Conservation (phyloP, 2,113 vertebrate genomes). For the Plestiodon gilberti region DNA sequence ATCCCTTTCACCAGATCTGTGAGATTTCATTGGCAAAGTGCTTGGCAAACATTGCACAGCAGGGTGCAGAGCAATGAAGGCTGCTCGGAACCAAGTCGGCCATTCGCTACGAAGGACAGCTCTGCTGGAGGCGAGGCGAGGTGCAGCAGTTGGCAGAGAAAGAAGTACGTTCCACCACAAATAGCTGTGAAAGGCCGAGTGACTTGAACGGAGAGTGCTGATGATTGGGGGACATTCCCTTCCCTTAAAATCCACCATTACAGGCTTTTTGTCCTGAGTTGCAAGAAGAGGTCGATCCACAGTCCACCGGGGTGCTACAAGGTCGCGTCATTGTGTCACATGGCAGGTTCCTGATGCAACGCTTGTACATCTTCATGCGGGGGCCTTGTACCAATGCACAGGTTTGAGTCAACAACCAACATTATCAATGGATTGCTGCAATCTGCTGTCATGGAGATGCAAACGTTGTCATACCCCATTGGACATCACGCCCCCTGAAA, state of each 20-base stretch:
- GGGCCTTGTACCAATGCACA: neutral
- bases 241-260: neutral
- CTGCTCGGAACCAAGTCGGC: neutral
- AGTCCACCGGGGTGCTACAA: neutral
- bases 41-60: neutral
- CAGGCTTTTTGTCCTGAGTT: neutral
- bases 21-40: neutral
- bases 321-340: neutral
- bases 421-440: neutral
- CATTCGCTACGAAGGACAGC: neutral
- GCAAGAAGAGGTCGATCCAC: neutral
- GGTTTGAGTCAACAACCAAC: neutral
- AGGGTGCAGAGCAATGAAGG: neutral
- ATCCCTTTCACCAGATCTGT: neutral
- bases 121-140: neutral
- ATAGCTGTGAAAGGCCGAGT: neutral
- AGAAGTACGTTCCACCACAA: neutral
- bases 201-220: neutral
- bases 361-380: neutral
- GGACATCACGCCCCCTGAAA: neutral
- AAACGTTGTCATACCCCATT: neutral
- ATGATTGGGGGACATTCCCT: too few relatives aligned
- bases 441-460: neutral
- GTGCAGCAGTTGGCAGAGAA: neutral
- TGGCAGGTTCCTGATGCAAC: neutral